Evolutionary conservation across 1,140 invertebrate genomes (phyloP), one percentile per base, ranked within the genome.

Genomic region (Elymnias hypermnestra): DNA sequence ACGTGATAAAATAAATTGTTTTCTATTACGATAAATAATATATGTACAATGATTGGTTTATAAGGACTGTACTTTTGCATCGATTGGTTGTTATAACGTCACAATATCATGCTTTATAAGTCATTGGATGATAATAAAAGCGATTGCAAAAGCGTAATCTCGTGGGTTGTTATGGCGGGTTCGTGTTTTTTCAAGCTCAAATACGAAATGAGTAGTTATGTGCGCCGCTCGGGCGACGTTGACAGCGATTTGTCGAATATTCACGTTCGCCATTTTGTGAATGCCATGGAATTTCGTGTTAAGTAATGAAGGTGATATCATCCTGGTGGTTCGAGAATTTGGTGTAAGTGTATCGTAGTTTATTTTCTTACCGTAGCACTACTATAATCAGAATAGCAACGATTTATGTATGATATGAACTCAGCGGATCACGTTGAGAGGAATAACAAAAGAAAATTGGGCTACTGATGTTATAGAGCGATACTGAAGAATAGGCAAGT

Each of bases 211-310:
- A 84, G 72, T 81, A 79, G 78, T 70, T 76, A 83, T 83, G 72
- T 83, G 77, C 76, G 82, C 74, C 72, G 82, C 70, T 68, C 66
- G 70, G 68, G 77, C 73, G 81, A 84, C 81, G 75, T 76, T 83
- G 78, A 83, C 78, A 82, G 78, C 73, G 67, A 71, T 77, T 81
- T 77, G 75, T 81, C 70, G 75, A 75, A 83, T 81, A 85, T 77
- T 77, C 67, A 76, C 71, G 67, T 82, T 81, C 84, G 84, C 84
- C 84, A 87, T 87, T 85, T 87, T 87, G 84, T 87, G 57, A 79
- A 76, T 73, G 69, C 72, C 68, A 71, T 82, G 67, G 74, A 69
- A 77, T 84, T 81, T 72, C 68, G 62, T 65, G 67, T 84, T 78
- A 82, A 85, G 72, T 84, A 84, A 87, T 76, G 65, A 55, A 57